Base-by-base conservation (phyloP, 2,888 invertebrate species). In the Steromphala cineraria region DNA sequence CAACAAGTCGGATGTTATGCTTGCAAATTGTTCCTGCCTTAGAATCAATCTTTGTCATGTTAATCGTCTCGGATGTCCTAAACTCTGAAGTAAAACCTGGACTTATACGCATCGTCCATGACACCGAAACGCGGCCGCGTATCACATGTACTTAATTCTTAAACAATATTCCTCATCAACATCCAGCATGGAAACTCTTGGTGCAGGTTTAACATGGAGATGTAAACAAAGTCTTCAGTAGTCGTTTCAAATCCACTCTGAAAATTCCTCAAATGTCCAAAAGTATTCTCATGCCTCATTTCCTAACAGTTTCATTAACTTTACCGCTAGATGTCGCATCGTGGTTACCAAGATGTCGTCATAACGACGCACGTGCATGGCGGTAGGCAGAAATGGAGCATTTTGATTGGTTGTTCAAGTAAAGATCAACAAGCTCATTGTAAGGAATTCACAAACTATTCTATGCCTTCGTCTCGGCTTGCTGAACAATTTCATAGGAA, bases 401-500 rank as follows among this genome's bases (percentile, higher is more conserved):
- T 24, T 71, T 31, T 71, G 71, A 71, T 71, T 71, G 71, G 71
- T 40, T 71, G 28, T 36, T 31, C 19, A 8, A 17, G 40, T 10
- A 15, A 71, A 36, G 71, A 71, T 31, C 71, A 71, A 71, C 71
- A 71, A 71, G 71, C 71, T 40, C 28, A 71, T 36, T 31, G 10
- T 36, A 36, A 31, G 71, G 71, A 71, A 71, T 71, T 71, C 40
- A n/a, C 8, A 36, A 71, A 71, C 31, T 71, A 71, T 71, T 71
- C 71, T 40, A 71, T 71, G n/a, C 31, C 36, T 40, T 71, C 71
- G 71, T 71, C 71, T 71, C 71, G 40, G 71, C 40, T 71, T 71
- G 71, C 71, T 71, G 71, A 71, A 36, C 71, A 40, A 71, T 71
- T 71, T 71, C 71, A 71, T 71, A 71, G 36, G 71, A 71, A 71